phyloP scores from a whole-genome alignment of 1,140 invertebrate genomes.

The Heliconius eleuchia region DNA sequence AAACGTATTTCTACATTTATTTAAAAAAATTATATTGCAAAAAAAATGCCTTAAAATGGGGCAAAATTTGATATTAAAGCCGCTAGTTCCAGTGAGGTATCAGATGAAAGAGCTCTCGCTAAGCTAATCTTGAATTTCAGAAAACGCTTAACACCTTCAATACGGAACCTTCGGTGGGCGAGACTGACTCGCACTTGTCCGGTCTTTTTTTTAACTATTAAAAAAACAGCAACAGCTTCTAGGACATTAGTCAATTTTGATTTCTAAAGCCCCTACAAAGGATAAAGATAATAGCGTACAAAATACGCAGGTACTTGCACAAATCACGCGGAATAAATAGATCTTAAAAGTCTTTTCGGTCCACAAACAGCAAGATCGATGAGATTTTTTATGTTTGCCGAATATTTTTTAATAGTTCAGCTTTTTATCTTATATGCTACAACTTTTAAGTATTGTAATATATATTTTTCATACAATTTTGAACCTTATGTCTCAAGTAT shows the following conservation, averaged over 20 bases:
- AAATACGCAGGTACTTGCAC: slow-evolving; percentile 43
- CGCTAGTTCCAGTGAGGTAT: no score
- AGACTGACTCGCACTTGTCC: no score
- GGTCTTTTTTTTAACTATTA: not conserved
- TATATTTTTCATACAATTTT: not conserved
- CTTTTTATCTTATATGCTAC: not conserved
- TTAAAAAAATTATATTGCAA: no score
- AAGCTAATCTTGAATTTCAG: no score
- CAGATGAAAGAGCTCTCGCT: no score
- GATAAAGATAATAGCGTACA: slow-evolving; percentile 7
- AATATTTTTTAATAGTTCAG: slow-evolving; percentile 43
- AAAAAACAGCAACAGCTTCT: not conserved
- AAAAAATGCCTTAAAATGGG: no score
- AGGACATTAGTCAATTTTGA: slow-evolving; percentile 7
- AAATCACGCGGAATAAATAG: slow-evolving; percentile 51
- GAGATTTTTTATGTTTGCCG: slow-evolving; percentile 51
- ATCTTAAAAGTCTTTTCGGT: slow-evolving; percentile 40
- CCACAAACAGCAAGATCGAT: slow-evolving; percentile 64
- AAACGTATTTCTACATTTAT: no score
- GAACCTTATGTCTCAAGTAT: not conserved
- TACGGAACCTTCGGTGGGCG: no score
- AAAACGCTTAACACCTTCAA: no score
- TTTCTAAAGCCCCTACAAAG: slow-evolving; percentile 5
- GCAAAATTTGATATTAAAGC: no score
- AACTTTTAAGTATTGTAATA: not conserved